Conservation (phyloP, 2,797 vertebrate species). For the Cossypha heuglini region DNA sequence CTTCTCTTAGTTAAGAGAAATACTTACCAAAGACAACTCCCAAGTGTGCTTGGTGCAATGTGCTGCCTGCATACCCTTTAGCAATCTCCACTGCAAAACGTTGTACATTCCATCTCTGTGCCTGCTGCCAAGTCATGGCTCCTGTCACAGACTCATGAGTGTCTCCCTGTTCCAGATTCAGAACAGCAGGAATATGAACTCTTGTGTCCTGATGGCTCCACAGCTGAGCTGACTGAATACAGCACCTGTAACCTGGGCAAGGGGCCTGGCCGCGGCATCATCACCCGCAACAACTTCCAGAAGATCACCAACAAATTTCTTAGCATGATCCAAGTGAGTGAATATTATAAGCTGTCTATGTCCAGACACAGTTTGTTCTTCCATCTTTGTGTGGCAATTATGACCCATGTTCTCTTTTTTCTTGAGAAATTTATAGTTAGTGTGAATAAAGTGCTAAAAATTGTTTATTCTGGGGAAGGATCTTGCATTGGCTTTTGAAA, state of each 20-base stretch:
- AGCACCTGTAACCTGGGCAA: slow-evolving; percentile 84
- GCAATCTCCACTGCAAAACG: neutral
- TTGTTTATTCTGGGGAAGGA: neutral
- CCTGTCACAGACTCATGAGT: neutral
- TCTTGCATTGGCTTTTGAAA: neutral
- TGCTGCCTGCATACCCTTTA: neutral
- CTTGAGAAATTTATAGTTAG: neutral
- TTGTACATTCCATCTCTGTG: neutral
- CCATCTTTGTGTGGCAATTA: neutral
- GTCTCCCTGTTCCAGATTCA: slow-evolving; percentile 66
- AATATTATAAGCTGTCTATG: neutral
- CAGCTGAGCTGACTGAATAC: slow-evolving; percentile 79
- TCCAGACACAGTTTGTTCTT: neutral
- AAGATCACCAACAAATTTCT: slow-evolving; percentile 84
- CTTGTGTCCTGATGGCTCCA: slow-evolving; percentile 84
- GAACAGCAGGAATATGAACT: slow-evolving; percentile 79
- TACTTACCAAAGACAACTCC: neutral
- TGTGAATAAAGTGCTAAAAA: neutral
- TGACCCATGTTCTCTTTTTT: neutral
- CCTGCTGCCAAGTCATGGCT: neutral
- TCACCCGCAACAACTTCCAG: slow-evolving; percentile 83
- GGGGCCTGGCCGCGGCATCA: slow-evolving; percentile 81
- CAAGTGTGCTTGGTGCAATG: neutral
- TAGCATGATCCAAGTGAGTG: slow-evolving; percentile 75
- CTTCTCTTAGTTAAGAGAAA: neutral